Evolutionary conservation across 2,797 vertebrate genomes (phyloP), one percentile per base, ranked within the genome.

Genomic region (Sebastes oblongus): DNA sequence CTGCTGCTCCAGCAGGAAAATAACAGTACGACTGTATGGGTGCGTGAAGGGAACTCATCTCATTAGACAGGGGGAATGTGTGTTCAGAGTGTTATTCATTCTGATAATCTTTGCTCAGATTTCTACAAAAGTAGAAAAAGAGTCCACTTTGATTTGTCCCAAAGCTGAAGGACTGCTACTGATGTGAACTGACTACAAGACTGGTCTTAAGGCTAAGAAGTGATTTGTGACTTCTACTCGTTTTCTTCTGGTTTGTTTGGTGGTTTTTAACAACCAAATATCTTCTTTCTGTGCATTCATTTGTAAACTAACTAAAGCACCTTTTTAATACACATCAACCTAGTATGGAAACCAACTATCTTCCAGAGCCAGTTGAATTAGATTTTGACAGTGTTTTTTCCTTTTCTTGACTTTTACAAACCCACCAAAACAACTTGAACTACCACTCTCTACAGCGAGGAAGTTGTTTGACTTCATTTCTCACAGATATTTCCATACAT

Each of bases 1-100:
- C 85, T 29, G 81, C 66, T 68, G 83, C 55, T 58, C 20, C 74
- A 52, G 78, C 14, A 18, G 50, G 50, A 10, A 84, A 88, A 70
- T 86, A 79, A 73, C 25, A 55, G 22, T 74, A 69, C 34, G 32
- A 68, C 60, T 55, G 14, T 39, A 58, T 55, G 36, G 13, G 4
- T 24, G 54, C 52, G 58, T 74, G 42, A 50, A 64, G 12, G 32
- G 30, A 61, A n/a, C 9, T 16, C 60, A 58, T 67, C 46, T 75
- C 42, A 56, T 76, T 66, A 36, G 25, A 36, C 3, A 11, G 14
- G 30, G 61, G 39, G 32, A 50, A 34, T 58, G 56, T 60, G 55
- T 32, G 58, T 76, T 29, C 46, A 64, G 14, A 13, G 24, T 70
- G 52, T 78, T 50, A 22, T 71, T 67, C 20, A 20, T 76, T 73